Evolutionary conservation across 2,797 vertebrate genomes (phyloP).

Genomic region (Bovichtus diacanthus): DNA sequence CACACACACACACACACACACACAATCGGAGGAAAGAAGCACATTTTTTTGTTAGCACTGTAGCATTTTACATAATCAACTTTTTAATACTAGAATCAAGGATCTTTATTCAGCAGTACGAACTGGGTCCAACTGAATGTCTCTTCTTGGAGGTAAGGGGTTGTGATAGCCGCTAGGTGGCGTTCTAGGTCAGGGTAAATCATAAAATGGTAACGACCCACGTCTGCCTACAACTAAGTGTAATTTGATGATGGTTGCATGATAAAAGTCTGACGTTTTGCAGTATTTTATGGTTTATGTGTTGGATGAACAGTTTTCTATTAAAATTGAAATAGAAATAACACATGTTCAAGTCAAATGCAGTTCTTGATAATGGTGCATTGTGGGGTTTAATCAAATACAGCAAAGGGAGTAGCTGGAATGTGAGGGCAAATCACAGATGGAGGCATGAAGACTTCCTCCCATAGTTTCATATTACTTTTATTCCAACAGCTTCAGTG

Average conservation of each 20-base stretch:
- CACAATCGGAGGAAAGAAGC: conserved; percentile 16
- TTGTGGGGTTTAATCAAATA: conserved; percentile 67
- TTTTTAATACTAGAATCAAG: conserved; percentile 10
- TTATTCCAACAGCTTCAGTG: conserved; percentile 38
- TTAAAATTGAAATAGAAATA: conserved; percentile 81
- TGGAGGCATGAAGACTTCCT: conserved; percentile 59
- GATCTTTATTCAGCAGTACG: conserved; percentile 13
- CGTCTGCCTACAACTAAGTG: conserved; percentile 61
- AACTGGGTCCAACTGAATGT: conserved; percentile 47
- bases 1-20: conserved; percentile 16
- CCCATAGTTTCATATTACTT: conserved; percentile 54
- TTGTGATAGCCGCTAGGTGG: conserved; percentile 79
- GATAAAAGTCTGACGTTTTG: conserved; percentile 76
- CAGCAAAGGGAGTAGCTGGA: conserved; percentile 65
- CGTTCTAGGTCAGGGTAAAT: conserved; percentile 73
- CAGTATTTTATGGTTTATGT: conserved; percentile 77
- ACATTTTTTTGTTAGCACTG: conserved; percentile 16
- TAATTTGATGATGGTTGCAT: conserved; percentile 75
- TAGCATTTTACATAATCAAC: conserved; percentile 27
- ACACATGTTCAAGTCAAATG: conserved; percentile 78
- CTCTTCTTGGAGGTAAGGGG: conserved; percentile 42
- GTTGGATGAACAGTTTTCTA: conserved; percentile 81
- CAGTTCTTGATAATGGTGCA: conserved; percentile 71
- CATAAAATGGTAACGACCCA: conserved; percentile 41
- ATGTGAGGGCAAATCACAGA: conserved; percentile 65